phyloP scores from a whole-genome alignment of 2,888 invertebrate species.

The Drosophila infuscata region DNA sequence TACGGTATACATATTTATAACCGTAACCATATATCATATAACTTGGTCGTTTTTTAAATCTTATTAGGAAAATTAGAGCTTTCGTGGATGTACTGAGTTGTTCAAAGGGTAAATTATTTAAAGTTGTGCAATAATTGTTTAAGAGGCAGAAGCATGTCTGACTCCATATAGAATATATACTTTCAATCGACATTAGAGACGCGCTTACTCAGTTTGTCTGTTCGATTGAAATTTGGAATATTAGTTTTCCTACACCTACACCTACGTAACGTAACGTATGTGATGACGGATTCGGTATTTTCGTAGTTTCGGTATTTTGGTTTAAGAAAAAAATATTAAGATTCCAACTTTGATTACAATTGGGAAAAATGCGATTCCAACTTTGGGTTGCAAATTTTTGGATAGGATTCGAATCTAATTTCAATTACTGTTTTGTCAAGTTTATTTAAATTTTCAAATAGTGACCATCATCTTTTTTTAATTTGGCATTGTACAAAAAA shows the following conservation, averaged over 20 bases:
- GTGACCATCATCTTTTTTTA: not conserved
- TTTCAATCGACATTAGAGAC: not conserved
- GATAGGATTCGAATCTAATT: not conserved
- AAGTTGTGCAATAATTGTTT: not conserved
- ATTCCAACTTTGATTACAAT: not conserved
- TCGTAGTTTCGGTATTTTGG: accelerated
- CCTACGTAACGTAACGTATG: not conserved
- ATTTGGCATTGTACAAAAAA: not conserved
- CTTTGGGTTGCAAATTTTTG: not conserved
- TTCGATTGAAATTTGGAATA: not conserved
- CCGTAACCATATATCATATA: not conserved
- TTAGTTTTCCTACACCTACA: not conserved
- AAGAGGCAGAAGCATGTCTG: not conserved
- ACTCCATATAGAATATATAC: not conserved
- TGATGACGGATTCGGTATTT: too few relatives aligned
- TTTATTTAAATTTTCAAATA: not conserved
- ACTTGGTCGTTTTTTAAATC: accelerated
- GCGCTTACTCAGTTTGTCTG: accelerated
- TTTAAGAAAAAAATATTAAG: not conserved
- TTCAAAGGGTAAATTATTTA: not conserved
- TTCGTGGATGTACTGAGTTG: not conserved
- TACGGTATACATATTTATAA: not conserved
- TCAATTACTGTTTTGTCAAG: not conserved
- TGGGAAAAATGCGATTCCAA: not conserved
- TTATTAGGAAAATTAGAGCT: accelerated